phyloP scores from a whole-genome alignment of 2,113 vertebrate genomes.

The Aegotheles bennettii region DNA sequence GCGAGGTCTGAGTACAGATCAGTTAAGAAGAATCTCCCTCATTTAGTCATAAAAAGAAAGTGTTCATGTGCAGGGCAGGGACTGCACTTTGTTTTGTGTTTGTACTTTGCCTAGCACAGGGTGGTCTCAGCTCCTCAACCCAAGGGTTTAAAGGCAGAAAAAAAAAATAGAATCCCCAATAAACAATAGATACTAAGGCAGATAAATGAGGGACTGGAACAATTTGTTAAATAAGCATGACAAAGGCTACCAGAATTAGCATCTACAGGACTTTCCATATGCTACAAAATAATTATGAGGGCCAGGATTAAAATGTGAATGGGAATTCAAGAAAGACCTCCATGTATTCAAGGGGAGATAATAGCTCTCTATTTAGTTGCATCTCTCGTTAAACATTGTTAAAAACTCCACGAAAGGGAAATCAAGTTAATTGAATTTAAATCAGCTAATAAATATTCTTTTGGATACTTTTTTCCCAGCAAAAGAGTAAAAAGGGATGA shows the following conservation, averaged over 20 bases:
- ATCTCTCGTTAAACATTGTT: neutral
- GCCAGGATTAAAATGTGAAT: neutral
- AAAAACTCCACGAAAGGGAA: neutral
- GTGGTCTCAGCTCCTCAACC: neutral
- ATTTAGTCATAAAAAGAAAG: neutral
- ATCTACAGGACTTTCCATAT: neutral
- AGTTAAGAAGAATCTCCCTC: neutral
- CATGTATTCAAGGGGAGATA: neutral
- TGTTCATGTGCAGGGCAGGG: neutral
- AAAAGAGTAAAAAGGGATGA: neutral
- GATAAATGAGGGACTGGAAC: neutral
- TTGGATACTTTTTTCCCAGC: neutral
- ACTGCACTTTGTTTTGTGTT: neutral
- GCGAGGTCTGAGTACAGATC: neutral
- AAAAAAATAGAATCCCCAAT: neutral
- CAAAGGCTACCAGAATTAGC: neutral
- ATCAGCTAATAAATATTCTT: conserved; percentile 1
- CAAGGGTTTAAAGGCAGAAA: neutral
- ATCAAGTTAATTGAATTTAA: neutral
- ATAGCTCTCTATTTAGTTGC: neutral
- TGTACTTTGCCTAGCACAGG: too few species aligned
- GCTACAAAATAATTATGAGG: neutral
- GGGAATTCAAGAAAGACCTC: neutral
- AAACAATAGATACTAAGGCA: neutral
- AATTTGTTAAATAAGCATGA: neutral